Conservation (phyloP, 2,797 vertebrate species). For the Anabas testudineus region DNA sequence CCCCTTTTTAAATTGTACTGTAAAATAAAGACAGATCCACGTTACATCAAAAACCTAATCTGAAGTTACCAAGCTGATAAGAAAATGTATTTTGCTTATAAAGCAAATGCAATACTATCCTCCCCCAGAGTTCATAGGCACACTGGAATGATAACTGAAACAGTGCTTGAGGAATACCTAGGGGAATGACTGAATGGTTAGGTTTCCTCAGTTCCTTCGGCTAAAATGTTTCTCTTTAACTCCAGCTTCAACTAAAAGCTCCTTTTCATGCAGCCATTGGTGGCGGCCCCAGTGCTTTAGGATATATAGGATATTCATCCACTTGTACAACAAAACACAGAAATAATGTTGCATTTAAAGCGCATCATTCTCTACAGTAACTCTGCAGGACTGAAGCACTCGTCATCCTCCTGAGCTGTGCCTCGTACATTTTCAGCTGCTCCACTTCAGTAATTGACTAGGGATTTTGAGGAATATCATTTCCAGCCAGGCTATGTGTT, state of each 20-base stretch:
- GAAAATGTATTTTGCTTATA: neutral
- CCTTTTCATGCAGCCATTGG: conserved; percentile 19
- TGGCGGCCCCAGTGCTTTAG: conserved; percentile 30
- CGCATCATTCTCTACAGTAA: conserved; percentile 43
- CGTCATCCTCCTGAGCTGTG: conserved; percentile 51
- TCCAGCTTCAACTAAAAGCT: conserved; percentile 32
- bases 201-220: conserved; percentile 23
- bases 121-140: conserved; percentile 19
- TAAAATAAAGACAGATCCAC: conserved; percentile 18
- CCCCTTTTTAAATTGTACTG: neutral
- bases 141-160: conserved; percentile 27
- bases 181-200: conserved; percentile 25
- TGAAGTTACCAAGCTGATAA: conserved; percentile 17
- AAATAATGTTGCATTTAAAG: conserved; percentile 37
- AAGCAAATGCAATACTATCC: conserved; percentile 7
- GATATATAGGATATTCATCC: conserved; percentile 28
- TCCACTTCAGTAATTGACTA: conserved; percentile 54
- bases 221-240: conserved; percentile 41
- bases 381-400: conserved; percentile 47
- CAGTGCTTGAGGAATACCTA: conserved; percentile 27
- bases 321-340: conserved; percentile 28
- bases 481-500: conserved; percentile 48
- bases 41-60: conserved; percentile 22
- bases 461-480: conserved; percentile 69
- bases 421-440: conserved; percentile 62